Evolutionary conservation across 2,113 vertebrate genomes (phyloP), one percentile per base, ranked within the genome.

Genomic region (Crypturellus undulatus): DNA sequence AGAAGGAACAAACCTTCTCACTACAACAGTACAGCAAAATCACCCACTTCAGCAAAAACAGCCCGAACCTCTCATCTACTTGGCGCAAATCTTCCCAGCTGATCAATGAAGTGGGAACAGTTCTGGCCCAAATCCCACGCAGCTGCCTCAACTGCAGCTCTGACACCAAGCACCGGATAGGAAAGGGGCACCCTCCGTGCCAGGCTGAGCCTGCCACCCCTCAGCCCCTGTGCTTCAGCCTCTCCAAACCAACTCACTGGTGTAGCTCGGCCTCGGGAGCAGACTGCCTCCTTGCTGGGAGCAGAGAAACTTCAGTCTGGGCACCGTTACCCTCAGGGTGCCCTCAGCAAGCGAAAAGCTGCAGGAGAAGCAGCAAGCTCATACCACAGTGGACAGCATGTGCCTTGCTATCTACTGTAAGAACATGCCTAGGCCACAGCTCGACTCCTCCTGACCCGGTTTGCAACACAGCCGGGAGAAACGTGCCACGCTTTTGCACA

Each of bases 401-500:
- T 51, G 32, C 32, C 42, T 82, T 6, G 16, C n/a, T 62, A 5
- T 34, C 73, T 67, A 11, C 4, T 5, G 5, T 5, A 21, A 72
- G 2, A 79, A n/a, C 9, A 16, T 21, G 6, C 20, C 10, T 9
- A 32, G 12, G 28, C 25, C 59, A 51, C 10, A 47, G 28, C n/a
- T 68, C 26, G 14, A 16, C 8, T 51, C 12, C 42, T 24, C n/a
- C 3, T n/a, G n/a, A 80, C 32, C 25, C 20, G 8, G 12, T 26
- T 0, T 63, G 36, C 4, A 70, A 26, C 28, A 62, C 2, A 1
- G 42, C 19, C 28, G 4, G 45, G 22, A 38, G 4, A 9, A 25
- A 71, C 7, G 45, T 42, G 9, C 64, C 15, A 9, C 36, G 42
- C 42, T 18, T 84, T 36, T 30, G 13, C 26, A n/a, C 0, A 0